These are phyloP conservation scores for Sturnus vulgaris DNA, from an alignment of 2,113 vertebrate genomes.

Conservation along the genomic window DNA sequence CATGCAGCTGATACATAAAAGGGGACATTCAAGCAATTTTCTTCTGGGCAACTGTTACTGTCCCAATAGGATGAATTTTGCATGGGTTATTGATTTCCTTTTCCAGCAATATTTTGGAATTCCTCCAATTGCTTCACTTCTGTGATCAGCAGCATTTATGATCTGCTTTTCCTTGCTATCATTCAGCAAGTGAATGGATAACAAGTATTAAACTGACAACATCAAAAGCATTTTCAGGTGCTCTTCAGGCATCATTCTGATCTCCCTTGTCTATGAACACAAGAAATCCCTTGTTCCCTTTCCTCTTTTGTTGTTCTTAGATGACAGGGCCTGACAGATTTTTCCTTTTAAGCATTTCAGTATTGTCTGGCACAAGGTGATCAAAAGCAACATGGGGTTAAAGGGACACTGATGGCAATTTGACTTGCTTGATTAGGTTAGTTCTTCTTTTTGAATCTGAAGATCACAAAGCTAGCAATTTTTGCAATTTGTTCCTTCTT, in stretches of 20 bases:
- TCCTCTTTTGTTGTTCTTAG: not conserved
- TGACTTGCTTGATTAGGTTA: not conserved
- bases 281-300: not conserved
- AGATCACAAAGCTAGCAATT: not conserved
- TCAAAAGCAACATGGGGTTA: not conserved
- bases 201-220: not conserved
- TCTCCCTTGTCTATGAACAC: not conserved
- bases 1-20: not conserved
- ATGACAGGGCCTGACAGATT: not conserved
- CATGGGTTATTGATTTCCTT: not conserved
- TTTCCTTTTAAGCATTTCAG: not conserved
- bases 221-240: not conserved
- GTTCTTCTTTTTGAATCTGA: not conserved
- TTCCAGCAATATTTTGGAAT: not conserved
- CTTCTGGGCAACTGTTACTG: not conserved
- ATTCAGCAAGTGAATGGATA: not conserved
- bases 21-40: not conserved
- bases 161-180: not conserved
- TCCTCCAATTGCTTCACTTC: not conserved
- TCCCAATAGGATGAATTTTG: not conserved
- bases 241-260: not conserved
- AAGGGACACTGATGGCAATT: not conserved
- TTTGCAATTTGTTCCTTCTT: not conserved
- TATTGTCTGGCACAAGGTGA: not conserved
- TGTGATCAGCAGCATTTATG: not conserved